Evolutionary conservation across 2,797 vertebrate species (phyloP), one percentile per base, ranked within the genome.

Genomic region (Melanotaenia pygmaea): DNA sequence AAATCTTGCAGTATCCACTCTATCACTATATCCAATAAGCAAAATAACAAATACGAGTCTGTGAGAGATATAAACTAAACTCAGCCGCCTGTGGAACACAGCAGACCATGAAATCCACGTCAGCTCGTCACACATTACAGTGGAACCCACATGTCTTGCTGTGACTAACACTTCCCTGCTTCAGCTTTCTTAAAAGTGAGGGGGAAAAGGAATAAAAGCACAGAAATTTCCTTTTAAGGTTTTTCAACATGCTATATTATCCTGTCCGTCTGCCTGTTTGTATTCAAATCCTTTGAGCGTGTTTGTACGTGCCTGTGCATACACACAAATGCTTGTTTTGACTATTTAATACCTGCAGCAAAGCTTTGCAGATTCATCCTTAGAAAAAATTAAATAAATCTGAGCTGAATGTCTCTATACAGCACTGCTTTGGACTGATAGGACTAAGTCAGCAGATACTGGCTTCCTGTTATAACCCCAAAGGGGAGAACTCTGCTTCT

Each of bases 361-460:
- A 64, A 34, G 75, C 38, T 81, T 77, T 75, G 53, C 34, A 71
- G 45, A 80, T 71, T 66, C 64, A 64, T 76, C 58, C 56, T 70
- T 35, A 43, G 66, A 77, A 24, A 37, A 22, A 68, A 47, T 37
- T 51, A 65, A 35, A 60, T 24, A 38, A 32, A 75, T 67, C 58
- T 63, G 68, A 74, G 67, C 68, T 5, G 16, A 67, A 37, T 79
- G 30, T 30, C 38, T 30, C 24, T 66, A 56, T 37, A 64, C 37
- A 81, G 71, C 22, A 12, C 70, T 82, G 82, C 69, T 70, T 38
- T 70, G 67, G 60, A 61, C 65, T 74, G 86, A 81, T 80, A 64
- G 38, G 54, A 70, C 65, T 51, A 67, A 72, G 56, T 86, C 81
- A 74, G 74, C 63, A 76, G 56, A 82, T 72, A 59, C 58, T 47